Evolutionary conservation across 2,113 vertebrate species (phyloP), one percentile per base, ranked within the genome.

Genomic region (Saccopteryx bilineata): DNA sequence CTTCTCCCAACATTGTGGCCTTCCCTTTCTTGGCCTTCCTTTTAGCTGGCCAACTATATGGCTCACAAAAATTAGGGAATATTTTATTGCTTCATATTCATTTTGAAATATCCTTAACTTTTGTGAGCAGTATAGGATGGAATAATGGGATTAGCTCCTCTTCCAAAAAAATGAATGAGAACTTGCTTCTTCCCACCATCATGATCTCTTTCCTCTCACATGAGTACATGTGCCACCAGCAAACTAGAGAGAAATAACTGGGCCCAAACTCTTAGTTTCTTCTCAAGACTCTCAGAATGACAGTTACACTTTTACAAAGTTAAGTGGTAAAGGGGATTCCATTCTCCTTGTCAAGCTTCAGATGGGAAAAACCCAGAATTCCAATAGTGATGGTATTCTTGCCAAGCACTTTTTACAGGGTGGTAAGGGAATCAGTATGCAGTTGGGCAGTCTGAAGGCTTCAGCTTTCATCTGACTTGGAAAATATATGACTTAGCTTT

Each of bases 391-490:
- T 87, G 84, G 90, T 94, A 69, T 94, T 96, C 87, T 81, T 97
- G 96, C 95, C 79, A 65, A 61, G 31, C 9, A 14, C n/a, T 33
- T 90, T 75, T 90, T 96, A 93, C n/a, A 72, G 88, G 71, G 85
- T 88, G 88, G 85, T 92, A 93, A 96, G 91, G 61, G 86, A 96
- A 92, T 96, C 84, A 91, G 0, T 87, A 48, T 90, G 23, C 52
- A 95, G 60, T 88, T 54, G 23, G 48, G 71, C 79, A 58, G 60
- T 84, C n/a, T 28, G 52, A 96, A 96, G 89, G 4, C 93, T 88
- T 87, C 14, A 82, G 68, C 79, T 88, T 89, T 96, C 86, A 85
- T 93, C 56, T 89, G 26, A 86, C 52, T 79, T 96, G 83, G 95
- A 90, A 90, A 95, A 48, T 50, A 52, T 31, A 87, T 89, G 69